Evolutionary conservation across 2,113 vertebrate genomes (phyloP), one percentile per base, ranked within the genome.

Genomic region (Hippopotamus amphibius): DNA sequence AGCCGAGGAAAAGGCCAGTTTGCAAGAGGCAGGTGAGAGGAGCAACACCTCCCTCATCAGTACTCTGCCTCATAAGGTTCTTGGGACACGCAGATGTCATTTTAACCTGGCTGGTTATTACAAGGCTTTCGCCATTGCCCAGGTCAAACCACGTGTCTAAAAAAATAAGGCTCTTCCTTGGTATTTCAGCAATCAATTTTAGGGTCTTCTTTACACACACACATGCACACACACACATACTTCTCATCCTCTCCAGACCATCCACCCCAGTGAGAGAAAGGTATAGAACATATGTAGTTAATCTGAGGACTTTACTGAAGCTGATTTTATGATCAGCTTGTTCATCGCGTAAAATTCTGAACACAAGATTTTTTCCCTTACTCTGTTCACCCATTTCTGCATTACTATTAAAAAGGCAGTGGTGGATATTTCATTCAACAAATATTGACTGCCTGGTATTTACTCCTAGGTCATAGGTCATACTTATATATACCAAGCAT

Each of bases 161-260:
- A 55, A 90, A 72, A 74, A 90, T 41, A 87, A 61, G 26, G 5
- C 59, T n/a, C 24, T 57, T 37, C 71, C 92, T 83, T 33, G 16
- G 43, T 66, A 71, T 92, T 63, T 81, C 53, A 93, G 19, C 55
- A 66, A 93, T 57, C 33, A 37, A 30, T 88, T 69, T 48, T 76
- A 76, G 16, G 15, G 2, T 8, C 7, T 90, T 53, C 15, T 22
- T 69, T 74, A 26, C 74, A 55, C n/a, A 46, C 43, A 80, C 77
- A 79, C 50, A 37, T 16, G 11, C 19, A 30, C 9, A 41, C 63
- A 50, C 48, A 53, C 41, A 50, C 82, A 81, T 59, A 28, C 16
- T 17, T 1, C 12, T 66, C 43, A 21, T 55, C 37, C 53, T 43
- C 63, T 81, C 48, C 46, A 88, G 68, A 55, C 12, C 28, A 84